phyloP scores from a whole-genome alignment of 2,888 invertebrate species.

The Caenorhabditis sulstoni region DNA sequence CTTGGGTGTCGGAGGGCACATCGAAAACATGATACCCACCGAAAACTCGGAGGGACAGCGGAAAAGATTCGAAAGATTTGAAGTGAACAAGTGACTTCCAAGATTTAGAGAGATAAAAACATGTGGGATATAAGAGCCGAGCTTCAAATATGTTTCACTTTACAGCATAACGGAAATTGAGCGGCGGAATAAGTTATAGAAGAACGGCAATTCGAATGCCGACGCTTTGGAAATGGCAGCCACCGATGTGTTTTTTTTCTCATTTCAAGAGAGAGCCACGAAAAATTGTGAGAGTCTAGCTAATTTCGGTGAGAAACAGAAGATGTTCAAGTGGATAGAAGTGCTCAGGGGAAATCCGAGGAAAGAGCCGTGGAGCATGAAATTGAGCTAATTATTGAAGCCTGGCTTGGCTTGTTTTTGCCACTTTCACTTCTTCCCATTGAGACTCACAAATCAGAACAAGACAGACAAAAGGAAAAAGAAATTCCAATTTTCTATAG shows the following conservation, averaged over 20 bases:
- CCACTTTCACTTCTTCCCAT: neutral
- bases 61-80: neutral
- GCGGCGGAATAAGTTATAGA: slow-evolving; percentile 6
- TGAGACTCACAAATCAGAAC: neutral
- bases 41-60: neutral
- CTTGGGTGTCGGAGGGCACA: slow-evolving; percentile 45
- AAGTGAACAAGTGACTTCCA: slow-evolving; percentile 28
- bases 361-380: slow-evolving; percentile 34
- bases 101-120: slow-evolving; percentile 29
- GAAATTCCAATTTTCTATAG: neutral
- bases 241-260: too few species aligned
- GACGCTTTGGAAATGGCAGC: neutral
- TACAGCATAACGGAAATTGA: slow-evolving; percentile 39
- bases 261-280: neutral
- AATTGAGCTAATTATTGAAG: slow-evolving; percentile 57
- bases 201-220: slow-evolving; percentile 9
- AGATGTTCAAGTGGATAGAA: slow-evolving; percentile 36
- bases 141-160: slow-evolving; percentile 37
- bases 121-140: slow-evolving; percentile 31
- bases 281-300: neutral
- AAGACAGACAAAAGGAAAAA: neutral
- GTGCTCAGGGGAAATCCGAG: slow-evolving; percentile 41
- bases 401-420: slow-evolving; percentile 30
- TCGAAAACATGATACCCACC: slow-evolving; percentile 36
- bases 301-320: slow-evolving; percentile 14